A percentile compares a stretch with the other conserved stretches of the same genome.
phyloP scores from a whole-genome alignment of 1,140 invertebrate genomes.

The Philotrypesis tridentata region DNA sequence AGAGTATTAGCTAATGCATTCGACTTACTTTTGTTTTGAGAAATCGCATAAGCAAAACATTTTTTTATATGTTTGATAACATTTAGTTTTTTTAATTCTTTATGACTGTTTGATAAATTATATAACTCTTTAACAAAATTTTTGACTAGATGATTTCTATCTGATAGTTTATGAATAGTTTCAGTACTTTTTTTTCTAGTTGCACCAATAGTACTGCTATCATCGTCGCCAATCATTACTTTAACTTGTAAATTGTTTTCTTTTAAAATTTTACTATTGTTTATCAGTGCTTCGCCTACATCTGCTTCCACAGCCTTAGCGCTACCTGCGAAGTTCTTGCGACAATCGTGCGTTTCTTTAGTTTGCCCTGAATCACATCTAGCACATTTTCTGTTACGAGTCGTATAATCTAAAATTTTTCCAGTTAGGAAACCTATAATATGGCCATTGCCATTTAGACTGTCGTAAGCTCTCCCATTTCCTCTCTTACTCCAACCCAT shows the following conservation, averaged over 20 bases:
- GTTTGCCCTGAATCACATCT: background rate
- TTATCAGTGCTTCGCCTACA: constrained; percentile 39
- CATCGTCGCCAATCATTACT: constrained; percentile 41
- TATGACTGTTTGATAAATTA: constrained; percentile 1
- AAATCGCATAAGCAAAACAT: constrained; percentile 38
- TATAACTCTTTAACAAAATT: constrained; percentile 34
- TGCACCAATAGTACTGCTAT: constrained; percentile 31
- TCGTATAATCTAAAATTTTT: background rate
- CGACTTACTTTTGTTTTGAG: too few relatives aligned
- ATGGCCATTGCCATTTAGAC: background rate
- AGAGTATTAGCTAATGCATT: too few relatives aligned
- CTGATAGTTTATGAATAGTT: constrained; percentile 36
- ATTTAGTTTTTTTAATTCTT: constrained; percentile 21
- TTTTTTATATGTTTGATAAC: constrained; percentile 47
- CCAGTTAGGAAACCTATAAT: background rate
- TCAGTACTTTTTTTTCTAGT: background rate
- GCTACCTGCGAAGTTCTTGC: constrained; percentile 41
- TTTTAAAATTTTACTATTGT: constrained; percentile 41
- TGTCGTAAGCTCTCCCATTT: background rate
- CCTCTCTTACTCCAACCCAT: background rate
- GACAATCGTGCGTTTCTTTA: too few relatives aligned
- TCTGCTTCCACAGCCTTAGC: constrained; percentile 45
- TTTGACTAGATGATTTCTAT: constrained; percentile 46
- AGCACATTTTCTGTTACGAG: background rate
- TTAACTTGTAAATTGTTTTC: background rate